Conservation (phyloP, 2,888 invertebrate species). For the Meganola albula region DNA sequence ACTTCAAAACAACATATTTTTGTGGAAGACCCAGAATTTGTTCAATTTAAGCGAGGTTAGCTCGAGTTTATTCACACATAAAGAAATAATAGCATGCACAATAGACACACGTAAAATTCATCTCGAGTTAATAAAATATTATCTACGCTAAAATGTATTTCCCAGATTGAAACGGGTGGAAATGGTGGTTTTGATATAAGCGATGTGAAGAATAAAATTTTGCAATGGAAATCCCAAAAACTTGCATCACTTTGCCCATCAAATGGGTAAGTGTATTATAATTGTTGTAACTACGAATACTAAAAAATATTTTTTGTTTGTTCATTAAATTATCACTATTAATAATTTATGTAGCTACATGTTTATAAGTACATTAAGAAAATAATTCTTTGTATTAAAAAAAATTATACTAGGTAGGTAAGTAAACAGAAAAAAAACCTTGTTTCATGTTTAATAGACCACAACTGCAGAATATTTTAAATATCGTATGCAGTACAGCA, state of each 20-base stretch:
- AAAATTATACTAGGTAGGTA: background rate
- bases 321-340: too few relatives aligned
- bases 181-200: constrained; percentile 66
- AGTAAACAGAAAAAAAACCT: background rate
- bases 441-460: constrained; percentile 34
- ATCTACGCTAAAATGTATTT: constrained; percentile 4
- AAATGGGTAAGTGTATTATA: constrained; percentile 52
- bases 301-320: too few relatives aligned
- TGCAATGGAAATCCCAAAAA: constrained; percentile 72
- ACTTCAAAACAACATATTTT: constrained; percentile 58
- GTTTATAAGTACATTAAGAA: background rate
- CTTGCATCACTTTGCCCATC: constrained; percentile 61
- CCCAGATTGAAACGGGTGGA: constrained; percentile 52
- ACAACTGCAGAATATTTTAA: constrained; percentile 73
- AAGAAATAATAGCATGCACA: background rate
- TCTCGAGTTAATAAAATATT: background rate
- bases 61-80: background rate
- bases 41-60: constrained; percentile 66
- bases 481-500: constrained; percentile 81
- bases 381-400: background rate
- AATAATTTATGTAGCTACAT: background rate
- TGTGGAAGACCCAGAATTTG: constrained; percentile 60
- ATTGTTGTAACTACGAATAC: too few relatives aligned
- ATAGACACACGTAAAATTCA: background rate
- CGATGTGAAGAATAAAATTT: constrained; percentile 67